Evolutionary conservation across 2,888 invertebrate genomes (phyloP), one percentile per base, ranked within the genome.

Genomic region (Drosophila mettleri): DNA sequence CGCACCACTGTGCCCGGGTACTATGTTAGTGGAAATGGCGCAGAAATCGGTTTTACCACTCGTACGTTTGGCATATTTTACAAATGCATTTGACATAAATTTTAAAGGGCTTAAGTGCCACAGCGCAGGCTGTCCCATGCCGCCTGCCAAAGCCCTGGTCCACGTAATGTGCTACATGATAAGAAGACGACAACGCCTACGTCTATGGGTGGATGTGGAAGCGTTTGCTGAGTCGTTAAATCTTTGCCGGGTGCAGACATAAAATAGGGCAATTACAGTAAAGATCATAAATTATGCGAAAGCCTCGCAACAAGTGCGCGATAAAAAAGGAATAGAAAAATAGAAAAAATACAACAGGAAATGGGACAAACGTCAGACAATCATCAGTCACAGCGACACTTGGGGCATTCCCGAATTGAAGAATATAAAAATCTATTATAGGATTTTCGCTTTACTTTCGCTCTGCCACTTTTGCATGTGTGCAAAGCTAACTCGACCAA

Each of bases 51-150:
- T 74, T 72, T 82, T 74, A 63, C 69, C 74, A 79, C 83, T 82
- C 88, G 83, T 88, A 86, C 77, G 78, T 86, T 85, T 85, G 87
- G 87, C 78, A 84, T 85, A 88, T 85, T 85, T 85, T 88, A 85
- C 85, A 85, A 88, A 86, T 88, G 89, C 81, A 85, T 85, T 88
- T 88, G 87, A 88, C 78, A 86, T 85, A 85, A 88, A 85, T 85
- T 88, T 84, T 84, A 87, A 76, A 80, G 69, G 86, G 81, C 79
- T 88, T 88, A 78, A 73, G 75, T 74, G 71, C 53, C 66, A 24
- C 52, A 69, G 61, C 52, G 38, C 59, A 33, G 45, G 53, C 57
- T 22, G 62, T 22, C 49, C n/a, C 49, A 14, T 31, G 20, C 22
- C 33, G 33, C 22, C 14, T 4, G 20, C 33, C 22, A 14, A 10